Percentiles rank a stretch among this genome's conserved stretches.
phyloP scores from a whole-genome alignment of 2,888 invertebrate genomes.

The Masnerella sp. region DNA sequence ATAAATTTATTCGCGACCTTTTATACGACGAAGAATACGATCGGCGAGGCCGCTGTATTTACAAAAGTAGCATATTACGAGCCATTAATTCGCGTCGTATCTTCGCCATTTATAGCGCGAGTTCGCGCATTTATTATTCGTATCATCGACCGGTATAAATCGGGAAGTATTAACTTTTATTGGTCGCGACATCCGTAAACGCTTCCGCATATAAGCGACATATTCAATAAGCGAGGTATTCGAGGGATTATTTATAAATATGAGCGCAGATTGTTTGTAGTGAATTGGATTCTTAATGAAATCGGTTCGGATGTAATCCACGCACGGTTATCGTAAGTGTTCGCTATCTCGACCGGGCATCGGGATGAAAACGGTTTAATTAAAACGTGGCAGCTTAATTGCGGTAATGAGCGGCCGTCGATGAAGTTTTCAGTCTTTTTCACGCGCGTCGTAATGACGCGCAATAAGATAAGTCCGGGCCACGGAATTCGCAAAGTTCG shows the following conservation, averaged over 20 bases:
- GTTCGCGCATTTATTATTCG: constrained; percentile 46
- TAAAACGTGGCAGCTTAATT: neutral
- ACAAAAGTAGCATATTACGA: constrained; percentile 33
- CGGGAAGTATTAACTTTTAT: constrained; percentile 48
- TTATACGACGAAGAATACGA: neutral
- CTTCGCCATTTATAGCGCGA: constrained; percentile 23
- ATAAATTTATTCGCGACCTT: neutral
- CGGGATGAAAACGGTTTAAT: neutral
- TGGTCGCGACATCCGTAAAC: constrained; percentile 28
- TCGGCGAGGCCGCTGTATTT: constrained; percentile 12
- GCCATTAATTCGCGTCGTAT: constrained; percentile 41
- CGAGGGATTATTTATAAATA: too few relatives aligned
- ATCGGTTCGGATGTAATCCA: too few relatives aligned
- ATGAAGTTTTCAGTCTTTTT: constrained; percentile 18
- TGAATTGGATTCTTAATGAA: too few relatives aligned
- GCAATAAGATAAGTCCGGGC: constrained; percentile 34
- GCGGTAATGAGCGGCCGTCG: neutral
- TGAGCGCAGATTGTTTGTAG: neutral
- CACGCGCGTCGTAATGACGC: neutral
- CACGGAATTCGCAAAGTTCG: constrained; percentile 64
- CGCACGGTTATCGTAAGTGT: too few relatives aligned
- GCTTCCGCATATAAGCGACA: constrained; percentile 41
- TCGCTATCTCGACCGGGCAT: too few relatives aligned
- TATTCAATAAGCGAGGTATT: neutral
- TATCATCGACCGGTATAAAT: constrained; percentile 32